Evolutionary conservation across 2,113 vertebrate genomes (phyloP).

Genomic region (Nycticebus coucang): DNA sequence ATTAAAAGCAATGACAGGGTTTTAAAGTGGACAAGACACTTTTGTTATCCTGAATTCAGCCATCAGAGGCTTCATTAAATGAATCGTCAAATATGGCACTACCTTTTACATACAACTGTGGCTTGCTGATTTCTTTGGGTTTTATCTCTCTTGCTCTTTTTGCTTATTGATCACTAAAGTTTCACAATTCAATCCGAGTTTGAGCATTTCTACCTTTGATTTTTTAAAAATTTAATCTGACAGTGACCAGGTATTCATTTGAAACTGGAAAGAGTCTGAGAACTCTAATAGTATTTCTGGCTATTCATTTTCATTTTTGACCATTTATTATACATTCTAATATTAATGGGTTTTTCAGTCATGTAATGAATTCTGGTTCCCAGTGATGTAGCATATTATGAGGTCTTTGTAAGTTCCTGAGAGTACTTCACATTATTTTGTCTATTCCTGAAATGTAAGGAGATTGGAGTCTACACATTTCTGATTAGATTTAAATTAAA

Average conservation of each 20-base stretch:
- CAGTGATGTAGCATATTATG: constrained; percentile 18
- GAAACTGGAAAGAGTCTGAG: constrained; percentile 41
- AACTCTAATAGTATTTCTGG: constrained; percentile 55
- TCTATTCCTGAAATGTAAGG: not conserved
- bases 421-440: constrained; percentile 43
- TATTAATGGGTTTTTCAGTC: constrained; percentile 64
- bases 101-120: not conserved
- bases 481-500: constrained; percentile 54
- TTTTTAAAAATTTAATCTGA: constrained; percentile 41
- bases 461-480: not conserved
- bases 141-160: not conserved
- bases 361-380: constrained; percentile 57
- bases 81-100: not conserved
- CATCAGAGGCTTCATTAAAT: constrained; percentile 7
- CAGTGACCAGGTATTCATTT: constrained; percentile 45
- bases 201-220: not conserved
- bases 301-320: constrained; percentile 71
- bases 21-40: not conserved
- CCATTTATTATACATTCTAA: constrained; percentile 68
- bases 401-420: constrained; percentile 13
- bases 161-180: constrained; percentile 13
- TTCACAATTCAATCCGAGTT: not conserved
- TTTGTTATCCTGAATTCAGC: not conserved
- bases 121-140: not conserved
- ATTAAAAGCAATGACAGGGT: constrained; percentile 45